Evolutionary conservation across 2,888 invertebrate species (phyloP), one percentile per base, ranked within the genome.

Genomic region (Sinotaia quadrata): DNA sequence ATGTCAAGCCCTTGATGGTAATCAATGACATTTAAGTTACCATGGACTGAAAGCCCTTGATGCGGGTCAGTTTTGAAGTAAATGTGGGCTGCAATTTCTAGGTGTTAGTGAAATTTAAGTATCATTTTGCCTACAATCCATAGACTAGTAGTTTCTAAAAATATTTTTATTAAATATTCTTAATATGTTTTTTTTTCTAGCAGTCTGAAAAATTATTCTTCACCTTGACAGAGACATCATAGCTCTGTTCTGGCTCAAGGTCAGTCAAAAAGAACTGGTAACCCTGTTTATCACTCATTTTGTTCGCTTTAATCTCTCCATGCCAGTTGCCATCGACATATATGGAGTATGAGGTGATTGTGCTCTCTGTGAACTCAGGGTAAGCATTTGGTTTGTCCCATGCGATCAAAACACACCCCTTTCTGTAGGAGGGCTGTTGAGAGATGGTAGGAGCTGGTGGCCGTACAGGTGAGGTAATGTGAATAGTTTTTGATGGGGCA

Each of bases 241-340:
- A 86, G 49, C 81, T 77, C 69, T 85, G 83, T 47, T 85, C 87
- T 4, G 87, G 79, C 24, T 78, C 75, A 15, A 88, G 82, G 75
- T 85, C 84, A 51, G 79, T 85, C 62, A 88, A 75, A 60, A 80
- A 81, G 74, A 84, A 87, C 75, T 87, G 87, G 78, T 88, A 88
- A 34, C 87, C 87, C 68, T 83, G 82, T 58, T 81, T 81, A 77
- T 87, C 84, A 54, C 81, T 76, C 21, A 82, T 67, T 21, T 78
- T 76, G 68, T 79, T 85, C 15, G 85, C 80, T 51, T 82, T 84
- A 7, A 87, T 82, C 72, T 87, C 87, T n/a, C 85, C 88, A 72
- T 84, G 84, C 82, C 81, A 83, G 60, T 81, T 80, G 24, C 81
- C 85, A 77, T 88, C 85, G 27, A 87, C 73, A 74, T 81, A 87